Evolutionary conservation across 2,888 invertebrate species (phyloP), one percentile per base, ranked within the genome.

Genomic region (Idaea biselata): DNA sequence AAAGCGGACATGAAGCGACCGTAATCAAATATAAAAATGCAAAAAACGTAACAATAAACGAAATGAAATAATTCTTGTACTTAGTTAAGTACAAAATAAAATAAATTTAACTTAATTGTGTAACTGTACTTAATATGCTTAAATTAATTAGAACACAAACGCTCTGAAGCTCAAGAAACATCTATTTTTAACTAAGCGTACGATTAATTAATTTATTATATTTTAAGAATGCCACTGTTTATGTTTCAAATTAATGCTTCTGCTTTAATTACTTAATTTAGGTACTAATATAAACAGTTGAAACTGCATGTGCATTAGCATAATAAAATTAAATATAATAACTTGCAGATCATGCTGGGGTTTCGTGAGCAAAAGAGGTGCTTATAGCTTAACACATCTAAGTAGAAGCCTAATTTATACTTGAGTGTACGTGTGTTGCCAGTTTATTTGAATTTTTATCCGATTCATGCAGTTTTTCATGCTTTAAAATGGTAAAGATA

Each of bases 1-100:
- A 25, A 83, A 82, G 81, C 81, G 70, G 69, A 74, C 74, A 78
- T 75, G 65, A 82, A 79, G 80, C 76, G 72, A 73, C 74, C 60
- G 68, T 44, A 72, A 66, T 65, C 18, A 60, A 64, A 63, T 56
- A 59, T 61, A 63, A 60, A 61, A 31, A 55, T 25, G 57, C 18
- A 60, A 62, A 55, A 63, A 18, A 32, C 44, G 16, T 55, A n/a
- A n/a, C n/a, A n/a, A n/a, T n/a, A n/a, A n/a, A 56, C 18, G 56
- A 11, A 59, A 63, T 55, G 54, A 62, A 60, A 56, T 59, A 6
- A 55, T 55, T 17, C n/a, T 14, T 44, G 11, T 44, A 25, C 25
- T 25, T 25, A 25, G 1, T 25, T 3, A 33, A 7, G 33, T 33
- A 44, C 14, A 44, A 44, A 44, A 44, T 44, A 14, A 44, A 44